These are phyloP conservation scores for Solea solea DNA, from an alignment of 2,113 vertebrate genomes.

Conservation along the genomic window DNA sequence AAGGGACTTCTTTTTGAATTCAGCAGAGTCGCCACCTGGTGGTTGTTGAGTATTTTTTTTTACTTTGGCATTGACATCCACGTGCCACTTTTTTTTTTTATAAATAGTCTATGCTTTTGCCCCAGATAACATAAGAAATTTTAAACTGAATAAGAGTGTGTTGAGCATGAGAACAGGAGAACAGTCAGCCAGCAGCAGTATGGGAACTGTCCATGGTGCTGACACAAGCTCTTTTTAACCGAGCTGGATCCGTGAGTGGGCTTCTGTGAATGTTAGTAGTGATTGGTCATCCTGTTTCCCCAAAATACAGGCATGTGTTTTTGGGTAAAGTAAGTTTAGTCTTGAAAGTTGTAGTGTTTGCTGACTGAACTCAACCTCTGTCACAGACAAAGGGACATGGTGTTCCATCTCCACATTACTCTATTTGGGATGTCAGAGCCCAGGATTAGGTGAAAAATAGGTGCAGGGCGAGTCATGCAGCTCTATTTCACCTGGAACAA, in stretches of 20 bases:
- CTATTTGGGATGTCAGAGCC: conserved; percentile 43
- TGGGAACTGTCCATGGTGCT: conserved; percentile 10
- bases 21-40: too few species aligned
- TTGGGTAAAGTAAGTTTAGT: neutral
- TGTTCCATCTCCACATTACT: conserved; percentile 40
- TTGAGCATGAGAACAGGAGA: neutral
- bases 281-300: neutral
- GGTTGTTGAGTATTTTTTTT: too few species aligned
- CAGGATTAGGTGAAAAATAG: conserved; percentile 46
- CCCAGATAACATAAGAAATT: neutral
- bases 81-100: too few species aligned
- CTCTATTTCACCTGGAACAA: conserved; percentile 31
- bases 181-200: neutral
- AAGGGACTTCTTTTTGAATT: too few species aligned
- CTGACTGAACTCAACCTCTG: conserved; percentile 4
- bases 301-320: neutral
- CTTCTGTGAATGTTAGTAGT: neutral
- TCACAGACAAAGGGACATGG: conserved; percentile 9
- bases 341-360: neutral
- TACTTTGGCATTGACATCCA: too few species aligned
- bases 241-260: neutral
- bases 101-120: too few species aligned
- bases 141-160: neutral
- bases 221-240: neutral
- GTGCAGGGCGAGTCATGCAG: conserved; percentile 31